Percentiles rank a stretch among this genome's conserved stretches.
Conservation (phyloP, 2,113 vertebrate species). For the Silurus meridionalis region DNA sequence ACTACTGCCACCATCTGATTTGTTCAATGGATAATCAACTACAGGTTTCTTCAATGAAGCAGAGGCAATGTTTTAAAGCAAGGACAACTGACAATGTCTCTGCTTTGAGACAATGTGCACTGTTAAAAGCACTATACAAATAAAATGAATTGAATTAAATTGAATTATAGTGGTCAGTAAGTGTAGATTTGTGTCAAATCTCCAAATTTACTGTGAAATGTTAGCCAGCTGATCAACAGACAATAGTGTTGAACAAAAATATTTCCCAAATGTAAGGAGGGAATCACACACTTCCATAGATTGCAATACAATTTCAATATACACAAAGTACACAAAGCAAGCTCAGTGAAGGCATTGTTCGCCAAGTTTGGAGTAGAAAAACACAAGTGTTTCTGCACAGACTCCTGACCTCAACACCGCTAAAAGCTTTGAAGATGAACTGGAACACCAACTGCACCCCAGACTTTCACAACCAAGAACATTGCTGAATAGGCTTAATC, state of each 20-base stretch:
- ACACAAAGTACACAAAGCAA: background rate
- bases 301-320: background rate
- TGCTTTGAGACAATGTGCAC: too few relatives aligned
- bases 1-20: background rate
- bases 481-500: background rate
- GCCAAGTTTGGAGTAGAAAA: background rate
- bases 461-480: background rate
- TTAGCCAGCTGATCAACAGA: background rate
- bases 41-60: background rate
- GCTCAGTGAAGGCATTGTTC: background rate
- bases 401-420: background rate
- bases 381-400: background rate
- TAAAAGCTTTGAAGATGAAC: background rate
- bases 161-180: too few relatives aligned
- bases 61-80: too few relatives aligned
- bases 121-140: too few relatives aligned
- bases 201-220: background rate
- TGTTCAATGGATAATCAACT: background rate
- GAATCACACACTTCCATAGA: background rate
- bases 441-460: background rate
- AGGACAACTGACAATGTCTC: too few relatives aligned
- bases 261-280: background rate
- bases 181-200: slow-evolving; percentile 4
- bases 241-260: background rate
- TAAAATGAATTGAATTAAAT: too few relatives aligned